Percentiles rank a stretch among this genome's conserved stretches.
Evolutionary conservation across 2,888 invertebrate genomes (phyloP).

Genomic region (Eubasilissa splendida): DNA sequence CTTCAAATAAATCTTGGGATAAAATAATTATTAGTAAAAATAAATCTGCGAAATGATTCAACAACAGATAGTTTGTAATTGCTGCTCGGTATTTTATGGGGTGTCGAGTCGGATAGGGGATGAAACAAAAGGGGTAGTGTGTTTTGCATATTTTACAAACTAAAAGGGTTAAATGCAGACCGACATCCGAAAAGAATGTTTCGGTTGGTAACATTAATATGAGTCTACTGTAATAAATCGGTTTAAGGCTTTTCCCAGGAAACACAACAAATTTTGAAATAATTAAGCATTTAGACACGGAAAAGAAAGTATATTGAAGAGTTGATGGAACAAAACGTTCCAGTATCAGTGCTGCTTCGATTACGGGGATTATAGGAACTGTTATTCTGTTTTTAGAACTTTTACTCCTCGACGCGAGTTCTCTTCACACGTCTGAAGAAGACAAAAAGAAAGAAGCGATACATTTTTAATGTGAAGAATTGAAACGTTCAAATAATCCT

Average conservation of each 20-base stretch:
- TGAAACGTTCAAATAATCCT: no score
- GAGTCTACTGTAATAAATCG: no score
- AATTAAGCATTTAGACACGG: no score
- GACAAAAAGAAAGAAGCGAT: background rate
- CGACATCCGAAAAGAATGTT: background rate
- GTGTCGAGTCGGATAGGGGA: conserved; percentile 23
- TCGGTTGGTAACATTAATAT: background rate
- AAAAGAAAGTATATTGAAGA: no score
- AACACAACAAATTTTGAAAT: no score
- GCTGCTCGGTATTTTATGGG: conserved; percentile 25
- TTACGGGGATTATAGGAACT: no score
- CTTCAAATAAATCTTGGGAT: no score
- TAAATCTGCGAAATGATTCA: background rate
- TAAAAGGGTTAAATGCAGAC: conserved; percentile 12
- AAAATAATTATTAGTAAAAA: background rate
- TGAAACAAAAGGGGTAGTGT: conserved; percentile 17
- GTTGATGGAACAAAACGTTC: no score
- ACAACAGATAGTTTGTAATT: conserved; percentile 14
- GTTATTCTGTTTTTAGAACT: no score
- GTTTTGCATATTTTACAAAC: background rate
- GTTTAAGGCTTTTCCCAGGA: no score
- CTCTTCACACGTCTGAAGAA: background rate
- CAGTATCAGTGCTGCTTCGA: no score
- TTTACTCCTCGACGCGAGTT: background rate
- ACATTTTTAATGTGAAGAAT: background rate